These are phyloP conservation scores for Leptinotarsa undecemlineata DNA, from an alignment of 1,140 invertebrate species.

Conservation along the genomic window DNA sequence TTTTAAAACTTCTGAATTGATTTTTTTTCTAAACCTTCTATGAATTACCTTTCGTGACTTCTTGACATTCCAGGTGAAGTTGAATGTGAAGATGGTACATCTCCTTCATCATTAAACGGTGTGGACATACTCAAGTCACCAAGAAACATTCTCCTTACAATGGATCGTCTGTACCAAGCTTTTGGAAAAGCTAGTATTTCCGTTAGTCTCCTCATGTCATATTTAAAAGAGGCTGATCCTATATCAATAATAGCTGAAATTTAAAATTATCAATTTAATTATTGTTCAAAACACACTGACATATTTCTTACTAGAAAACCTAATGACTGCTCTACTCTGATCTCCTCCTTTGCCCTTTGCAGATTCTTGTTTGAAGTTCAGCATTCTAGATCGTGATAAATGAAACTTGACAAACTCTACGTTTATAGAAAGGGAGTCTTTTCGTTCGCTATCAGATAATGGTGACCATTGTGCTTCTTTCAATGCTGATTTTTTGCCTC, in stretches of 20 bases:
- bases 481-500: constrained; percentile 80
- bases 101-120: constrained; percentile 49
- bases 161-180: constrained; percentile 94
- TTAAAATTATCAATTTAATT: constrained; percentile 30
- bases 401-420: constrained; percentile 98
- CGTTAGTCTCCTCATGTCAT: constrained; percentile 96
- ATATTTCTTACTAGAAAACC: constrained; percentile 83
- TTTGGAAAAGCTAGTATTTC: constrained; percentile 98
- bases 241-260: constrained; percentile 87
- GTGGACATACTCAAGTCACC: constrained; percentile 76
- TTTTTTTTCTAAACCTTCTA: neutral
- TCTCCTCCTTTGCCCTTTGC: constrained; percentile 56
- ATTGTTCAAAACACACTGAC: neutral
- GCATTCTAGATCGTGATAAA: constrained; percentile 83
- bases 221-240: constrained; percentile 97
- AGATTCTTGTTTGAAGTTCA: constrained; percentile 71
- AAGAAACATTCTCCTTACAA: constrained; percentile 89
- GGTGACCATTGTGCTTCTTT: constrained; percentile 86
- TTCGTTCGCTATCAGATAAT: constrained; percentile 84
- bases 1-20: no score
- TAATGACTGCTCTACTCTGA: constrained; percentile 76
- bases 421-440: constrained; percentile 94
- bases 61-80: constrained; percentile 43
- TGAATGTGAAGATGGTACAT: constrained; percentile 34
- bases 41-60: constrained; percentile 39